Conservation (phyloP, 1,140 invertebrate genomes). For the Lerema accius region DNA sequence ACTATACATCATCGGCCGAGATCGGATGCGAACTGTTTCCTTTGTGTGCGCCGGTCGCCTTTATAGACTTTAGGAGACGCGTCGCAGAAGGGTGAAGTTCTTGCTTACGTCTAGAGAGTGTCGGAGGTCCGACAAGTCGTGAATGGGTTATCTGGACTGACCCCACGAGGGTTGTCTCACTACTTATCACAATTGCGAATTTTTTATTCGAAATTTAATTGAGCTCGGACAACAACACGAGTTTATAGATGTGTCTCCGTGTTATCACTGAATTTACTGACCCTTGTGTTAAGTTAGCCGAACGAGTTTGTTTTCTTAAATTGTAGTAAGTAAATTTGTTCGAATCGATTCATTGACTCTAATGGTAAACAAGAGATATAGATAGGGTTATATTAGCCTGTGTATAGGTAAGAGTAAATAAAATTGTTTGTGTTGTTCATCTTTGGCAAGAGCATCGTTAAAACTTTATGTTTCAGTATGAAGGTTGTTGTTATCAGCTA, state of each 20-base stretch:
- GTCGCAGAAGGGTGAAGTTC: conserved; percentile 70
- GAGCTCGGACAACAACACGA: conserved; percentile 1
- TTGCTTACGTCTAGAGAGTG: conserved; percentile 54
- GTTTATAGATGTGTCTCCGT: conserved; percentile 15
- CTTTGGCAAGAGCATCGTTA: too few relatives aligned
- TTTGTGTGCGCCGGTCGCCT: conserved; percentile 64
- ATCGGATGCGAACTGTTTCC: conserved; percentile 71
- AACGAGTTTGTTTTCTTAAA: conserved; percentile 28
- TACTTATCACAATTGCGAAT: conserved; percentile 46
- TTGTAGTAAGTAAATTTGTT: conserved; percentile 5
- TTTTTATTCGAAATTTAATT: conserved; percentile 38
- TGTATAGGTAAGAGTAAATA: too few relatives aligned
- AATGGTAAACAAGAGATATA: neutral
- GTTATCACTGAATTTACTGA: conserved; percentile 27
- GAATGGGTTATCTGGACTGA: conserved; percentile 68
- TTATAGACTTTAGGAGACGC: conserved; percentile 72
- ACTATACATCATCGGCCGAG: conserved; percentile 71
- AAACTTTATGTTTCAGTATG: too few relatives aligned
- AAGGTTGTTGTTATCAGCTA: too few relatives aligned
- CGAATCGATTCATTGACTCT: conserved; percentile 4
- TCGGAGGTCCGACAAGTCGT: conserved; percentile 60
- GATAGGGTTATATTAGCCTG: too few relatives aligned
- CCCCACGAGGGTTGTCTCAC: conserved; percentile 55
- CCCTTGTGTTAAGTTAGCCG: conserved; percentile 19
- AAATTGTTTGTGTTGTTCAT: neutral